phyloP scores from a whole-genome alignment of 2,888 invertebrate species.

The Gnatocerus cornutus region DNA sequence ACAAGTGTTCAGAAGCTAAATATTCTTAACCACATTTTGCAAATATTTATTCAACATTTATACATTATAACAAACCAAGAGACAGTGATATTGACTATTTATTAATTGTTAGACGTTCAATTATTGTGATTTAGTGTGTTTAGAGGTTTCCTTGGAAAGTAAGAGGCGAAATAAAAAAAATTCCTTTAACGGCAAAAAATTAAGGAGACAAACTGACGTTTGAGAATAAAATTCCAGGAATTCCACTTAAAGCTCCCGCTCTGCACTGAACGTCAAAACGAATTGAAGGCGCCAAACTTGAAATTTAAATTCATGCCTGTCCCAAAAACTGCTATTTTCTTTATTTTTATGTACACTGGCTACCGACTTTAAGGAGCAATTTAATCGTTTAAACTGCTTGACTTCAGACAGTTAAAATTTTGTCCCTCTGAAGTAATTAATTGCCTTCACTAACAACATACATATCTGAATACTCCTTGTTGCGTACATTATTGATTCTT shows the following conservation, averaged over 20 bases:
- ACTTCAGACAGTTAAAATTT: background rate
- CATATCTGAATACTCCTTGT: slow-evolving; percentile 3
- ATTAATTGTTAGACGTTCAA: background rate
- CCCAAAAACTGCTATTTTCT: no score
- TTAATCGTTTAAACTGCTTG: no score
- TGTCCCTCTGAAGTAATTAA: background rate
- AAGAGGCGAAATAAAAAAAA: no score
- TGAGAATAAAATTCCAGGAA: no score
- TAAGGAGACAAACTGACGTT: no score
- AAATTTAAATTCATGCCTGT: no score
- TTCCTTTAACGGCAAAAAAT: no score
- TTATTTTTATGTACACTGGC: slow-evolving; percentile 1
- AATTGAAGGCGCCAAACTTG: no score
- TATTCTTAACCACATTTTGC: background rate
- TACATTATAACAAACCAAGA: background rate
- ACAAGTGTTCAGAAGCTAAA: background rate
- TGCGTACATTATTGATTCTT: background rate
- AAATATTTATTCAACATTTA: background rate
- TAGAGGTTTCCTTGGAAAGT: background rate
- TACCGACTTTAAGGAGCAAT: no score
- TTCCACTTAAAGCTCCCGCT: no score
- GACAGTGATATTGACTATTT: background rate
- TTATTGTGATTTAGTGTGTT: slow-evolving; percentile 1
- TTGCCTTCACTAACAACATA: slow-evolving; percentile 4
- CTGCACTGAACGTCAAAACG: no score